A percentile compares a stretch with the other conserved stretches of the same genome.
Evolutionary conservation across 2,797 vertebrate species (phyloP).

Genomic region (Chanos chanos): DNA sequence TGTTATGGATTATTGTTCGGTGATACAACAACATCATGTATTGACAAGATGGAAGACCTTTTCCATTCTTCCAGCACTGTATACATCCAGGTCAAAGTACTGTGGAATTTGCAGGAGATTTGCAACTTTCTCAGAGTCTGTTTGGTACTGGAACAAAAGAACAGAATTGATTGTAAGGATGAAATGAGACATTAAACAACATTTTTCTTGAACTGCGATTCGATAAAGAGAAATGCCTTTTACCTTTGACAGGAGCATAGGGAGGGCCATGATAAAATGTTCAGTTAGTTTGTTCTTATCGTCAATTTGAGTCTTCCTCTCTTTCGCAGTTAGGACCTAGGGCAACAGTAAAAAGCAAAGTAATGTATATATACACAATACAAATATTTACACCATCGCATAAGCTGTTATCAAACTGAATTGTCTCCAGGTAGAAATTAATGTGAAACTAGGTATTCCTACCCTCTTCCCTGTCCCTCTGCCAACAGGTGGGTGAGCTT

Average conservation of each 20-base stretch:
- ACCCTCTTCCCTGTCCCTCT: conserved; percentile 97
- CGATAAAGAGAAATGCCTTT: too few relatives aligned
- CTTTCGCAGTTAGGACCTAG: conserved; percentile 97
- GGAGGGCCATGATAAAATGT: conserved; percentile 98
- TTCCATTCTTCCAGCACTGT: conserved; percentile 89
- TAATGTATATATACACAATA: background rate
- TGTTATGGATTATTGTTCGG: background rate
- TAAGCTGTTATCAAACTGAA: too few relatives aligned
- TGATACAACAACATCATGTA: background rate
- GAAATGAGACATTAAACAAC: too few relatives aligned
- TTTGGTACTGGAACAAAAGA: conserved; percentile 35
- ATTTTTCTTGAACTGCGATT: too few relatives aligned
- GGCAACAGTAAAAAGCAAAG: conserved; percentile 29
- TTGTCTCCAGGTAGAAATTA: background rate
- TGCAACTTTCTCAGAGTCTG: conserved; percentile 89
- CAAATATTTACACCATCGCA: background rate
- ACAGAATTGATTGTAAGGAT: background rate
- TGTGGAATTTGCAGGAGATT: conserved; percentile 97
- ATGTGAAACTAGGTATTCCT: conserved; percentile 40
- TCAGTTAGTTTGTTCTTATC: conserved; percentile 98
- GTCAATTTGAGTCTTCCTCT: conserved; percentile 98
- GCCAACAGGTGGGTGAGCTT: conserved; percentile 96
- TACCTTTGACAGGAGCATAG: conserved; percentile 97
- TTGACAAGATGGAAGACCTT: conserved; percentile 65
- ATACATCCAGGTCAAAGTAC: conserved; percentile 97